phyloP scores from a whole-genome alignment of 1,140 invertebrate genomes.

The Hormaphis cornu region DNA sequence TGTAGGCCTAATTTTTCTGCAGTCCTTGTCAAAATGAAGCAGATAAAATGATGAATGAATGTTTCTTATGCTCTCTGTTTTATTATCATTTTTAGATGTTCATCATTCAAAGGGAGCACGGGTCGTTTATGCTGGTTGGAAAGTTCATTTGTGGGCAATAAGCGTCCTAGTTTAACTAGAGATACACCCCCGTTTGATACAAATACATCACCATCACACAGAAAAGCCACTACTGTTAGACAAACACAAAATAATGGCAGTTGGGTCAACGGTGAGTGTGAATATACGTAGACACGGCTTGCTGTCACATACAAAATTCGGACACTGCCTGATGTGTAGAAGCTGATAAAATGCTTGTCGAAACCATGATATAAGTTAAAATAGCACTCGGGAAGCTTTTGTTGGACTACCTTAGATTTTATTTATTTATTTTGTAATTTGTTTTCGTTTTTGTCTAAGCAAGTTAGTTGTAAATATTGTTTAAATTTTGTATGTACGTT shows the following conservation, averaged over 20 bases:
- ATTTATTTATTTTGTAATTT: constrained; percentile 30
- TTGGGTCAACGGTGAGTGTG: constrained; percentile 28
- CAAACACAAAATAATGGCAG: constrained; percentile 33
- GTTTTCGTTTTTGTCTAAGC: constrained; percentile 27
- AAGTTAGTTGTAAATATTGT: constrained; percentile 12
- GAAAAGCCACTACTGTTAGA: constrained; percentile 35
- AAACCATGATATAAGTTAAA: constrained; percentile 8
- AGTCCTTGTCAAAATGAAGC: no score
- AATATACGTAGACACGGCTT: constrained; percentile 27
- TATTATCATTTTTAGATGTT: constrained; percentile 34
- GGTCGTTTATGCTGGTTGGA: constrained; percentile 70
- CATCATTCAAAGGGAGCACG: constrained; percentile 44
- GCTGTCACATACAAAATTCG: constrained; percentile 10
- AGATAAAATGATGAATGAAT: no score
- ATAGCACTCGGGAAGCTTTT: constrained; percentile 26
- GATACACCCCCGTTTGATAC: constrained; percentile 57
- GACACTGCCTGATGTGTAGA: constrained; percentile 27
- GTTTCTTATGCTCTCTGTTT: no score
- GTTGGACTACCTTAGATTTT: constrained; percentile 28
- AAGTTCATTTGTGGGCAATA: constrained; percentile 78
- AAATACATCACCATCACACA: constrained; percentile 41
- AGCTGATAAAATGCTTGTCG: constrained; percentile 13
- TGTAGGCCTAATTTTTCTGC: no score
- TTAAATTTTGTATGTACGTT: constrained; percentile 11
- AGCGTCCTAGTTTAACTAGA: constrained; percentile 64